phyloP scores from a whole-genome alignment of 1,140 invertebrate genomes.

The Agrypnia vestita region DNA sequence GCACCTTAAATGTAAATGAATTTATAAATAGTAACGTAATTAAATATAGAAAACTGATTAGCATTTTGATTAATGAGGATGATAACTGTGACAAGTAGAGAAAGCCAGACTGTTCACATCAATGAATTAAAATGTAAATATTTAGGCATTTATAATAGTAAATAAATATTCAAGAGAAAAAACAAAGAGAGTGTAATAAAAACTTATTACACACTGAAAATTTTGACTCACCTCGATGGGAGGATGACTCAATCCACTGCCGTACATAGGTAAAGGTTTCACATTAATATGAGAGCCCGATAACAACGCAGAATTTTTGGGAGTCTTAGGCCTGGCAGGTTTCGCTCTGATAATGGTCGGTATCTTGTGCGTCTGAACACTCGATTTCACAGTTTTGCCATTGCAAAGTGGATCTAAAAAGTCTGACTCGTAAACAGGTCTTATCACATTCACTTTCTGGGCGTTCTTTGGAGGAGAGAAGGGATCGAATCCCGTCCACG shows the following conservation, averaged over 20 bases:
- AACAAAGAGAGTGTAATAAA: no score
- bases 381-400: slow-evolving; percentile 66
- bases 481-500: slow-evolving; percentile 67
- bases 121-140: no score
- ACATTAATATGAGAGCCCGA: slow-evolving; percentile 1
- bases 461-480: slow-evolving; percentile 67
- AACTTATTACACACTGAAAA: not conserved
- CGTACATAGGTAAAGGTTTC: slow-evolving; percentile 20
- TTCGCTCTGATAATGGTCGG: slow-evolving; percentile 82
- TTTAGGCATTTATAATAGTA: no score
- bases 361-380: slow-evolving; percentile 69
- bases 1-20: no score
- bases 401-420: slow-evolving; percentile 68
- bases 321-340: slow-evolving; percentile 83
- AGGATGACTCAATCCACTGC: slow-evolving; percentile 19
- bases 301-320: slow-evolving; percentile 62
- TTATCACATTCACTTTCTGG: slow-evolving; percentile 58
- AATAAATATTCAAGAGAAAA: no score
- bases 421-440: slow-evolving; percentile 64
- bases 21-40: no score
- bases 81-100: no score
- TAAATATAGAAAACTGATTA: no score
- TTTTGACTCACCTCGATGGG: slow-evolving; percentile 15
- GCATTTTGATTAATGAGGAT: no score
- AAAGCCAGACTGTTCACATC: no score